phyloP scores from a whole-genome alignment of 92 coral and sea anemone species.

The Nematostella vectensis region DNA sequence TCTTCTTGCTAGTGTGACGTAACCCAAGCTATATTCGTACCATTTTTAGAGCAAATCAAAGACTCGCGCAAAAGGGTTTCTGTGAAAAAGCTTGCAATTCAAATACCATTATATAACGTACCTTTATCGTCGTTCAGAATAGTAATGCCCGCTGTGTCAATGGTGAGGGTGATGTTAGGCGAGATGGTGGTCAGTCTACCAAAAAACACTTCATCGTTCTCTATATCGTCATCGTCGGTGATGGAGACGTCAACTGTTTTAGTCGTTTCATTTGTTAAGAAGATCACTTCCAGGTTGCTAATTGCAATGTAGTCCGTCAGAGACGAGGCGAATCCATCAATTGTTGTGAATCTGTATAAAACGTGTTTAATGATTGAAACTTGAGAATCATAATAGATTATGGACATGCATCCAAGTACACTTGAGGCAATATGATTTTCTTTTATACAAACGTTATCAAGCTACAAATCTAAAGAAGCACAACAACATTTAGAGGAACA shows the following conservation, averaged over 20 bases:
- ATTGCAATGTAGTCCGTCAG: conserved; percentile 7
- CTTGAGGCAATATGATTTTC: too few species aligned
- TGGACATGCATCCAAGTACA: too few species aligned
- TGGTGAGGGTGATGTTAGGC: neutral
- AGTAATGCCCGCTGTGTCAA: neutral
- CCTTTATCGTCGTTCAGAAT: neutral
- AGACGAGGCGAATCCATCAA: conserved; percentile 6
- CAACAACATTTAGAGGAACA: too few species aligned
- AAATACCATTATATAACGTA: neutral
- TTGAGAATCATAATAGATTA: too few species aligned
- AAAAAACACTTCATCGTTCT: conserved; percentile 7
- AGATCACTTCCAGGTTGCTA: conserved; percentile 3
- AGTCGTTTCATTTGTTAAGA: conserved; percentile 2
- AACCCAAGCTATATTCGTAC: too few species aligned
- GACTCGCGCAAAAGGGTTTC: too few species aligned
- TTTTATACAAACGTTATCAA: too few species aligned
- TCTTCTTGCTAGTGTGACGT: too few species aligned
- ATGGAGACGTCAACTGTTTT: conserved; percentile 10
- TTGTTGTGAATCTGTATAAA: conserved; percentile 3
- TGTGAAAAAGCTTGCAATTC: too few species aligned
- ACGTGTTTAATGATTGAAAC: too few species aligned
- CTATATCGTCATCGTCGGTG: conserved; percentile 5
- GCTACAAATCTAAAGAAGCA: too few species aligned
- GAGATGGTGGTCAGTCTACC: neutral
- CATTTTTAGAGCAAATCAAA: too few species aligned